A percentile compares a stretch with the other conserved stretches of the same genome.
Conservation (phyloP, 2,113 vertebrate species). For the Guaruba guarouba region DNA sequence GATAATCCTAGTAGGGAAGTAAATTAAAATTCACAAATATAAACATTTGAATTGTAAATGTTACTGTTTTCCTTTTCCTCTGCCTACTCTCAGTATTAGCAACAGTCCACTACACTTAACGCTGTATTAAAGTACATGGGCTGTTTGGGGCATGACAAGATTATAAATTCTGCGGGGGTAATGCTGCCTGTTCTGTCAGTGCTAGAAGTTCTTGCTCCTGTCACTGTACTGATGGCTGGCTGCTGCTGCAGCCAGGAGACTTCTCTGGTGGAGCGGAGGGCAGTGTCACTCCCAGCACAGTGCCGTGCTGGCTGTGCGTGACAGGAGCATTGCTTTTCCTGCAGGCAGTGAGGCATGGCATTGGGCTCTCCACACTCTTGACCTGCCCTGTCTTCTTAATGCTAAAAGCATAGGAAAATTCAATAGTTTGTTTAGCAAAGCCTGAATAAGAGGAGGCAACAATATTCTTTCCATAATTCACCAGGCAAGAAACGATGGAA, state of each 20-base stretch:
- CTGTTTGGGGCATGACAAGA: not conserved
- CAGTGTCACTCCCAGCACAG: not conserved
- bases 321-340: not conserved
- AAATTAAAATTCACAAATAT: not conserved
- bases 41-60: not conserved
- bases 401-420: not conserved
- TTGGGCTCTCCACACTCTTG: not conserved
- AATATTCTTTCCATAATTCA: not conserved
- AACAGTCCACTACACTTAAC: not conserved
- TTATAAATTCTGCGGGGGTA: not conserved
- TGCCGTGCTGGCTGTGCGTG: fast-evolving
- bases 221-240: not conserved
- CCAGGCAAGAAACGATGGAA: not conserved
- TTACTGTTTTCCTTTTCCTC: not conserved
- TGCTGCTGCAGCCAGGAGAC: not conserved
- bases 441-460: not conserved
- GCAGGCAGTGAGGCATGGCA: not conserved
- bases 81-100: not conserved
- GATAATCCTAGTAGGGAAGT: not conserved
- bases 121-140: not conserved
- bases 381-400: not conserved
- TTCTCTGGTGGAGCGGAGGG: not conserved
- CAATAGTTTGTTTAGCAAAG: not conserved
- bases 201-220: not conserved
- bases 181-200: not conserved